Percentiles rank a stretch among this genome's conserved stretches.
Evolutionary conservation across 2,113 vertebrate genomes (phyloP).

Genomic region (Vulpes ferrilata): DNA sequence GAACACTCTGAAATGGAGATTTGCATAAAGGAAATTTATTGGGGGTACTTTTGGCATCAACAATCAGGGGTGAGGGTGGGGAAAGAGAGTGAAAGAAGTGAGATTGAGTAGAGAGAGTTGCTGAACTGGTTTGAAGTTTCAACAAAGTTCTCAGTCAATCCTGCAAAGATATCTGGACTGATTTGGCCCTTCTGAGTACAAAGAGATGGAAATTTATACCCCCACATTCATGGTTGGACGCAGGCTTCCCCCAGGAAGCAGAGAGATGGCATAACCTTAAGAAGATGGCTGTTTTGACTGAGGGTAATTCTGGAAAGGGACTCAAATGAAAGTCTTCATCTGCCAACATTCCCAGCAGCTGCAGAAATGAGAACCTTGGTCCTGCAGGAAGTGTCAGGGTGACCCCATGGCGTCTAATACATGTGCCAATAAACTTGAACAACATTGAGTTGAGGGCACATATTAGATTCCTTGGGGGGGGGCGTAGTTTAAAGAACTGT

Average conservation of each 20-base stretch:
- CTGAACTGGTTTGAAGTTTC: background rate
- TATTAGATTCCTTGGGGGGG: background rate
- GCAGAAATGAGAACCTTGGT: background rate
- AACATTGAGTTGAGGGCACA: background rate
- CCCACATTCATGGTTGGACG: background rate
- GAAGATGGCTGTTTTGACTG: background rate
- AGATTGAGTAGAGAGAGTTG: background rate
- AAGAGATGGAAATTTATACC: background rate
- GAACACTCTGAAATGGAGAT: slow-evolving; percentile 65
- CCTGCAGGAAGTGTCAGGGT: background rate
- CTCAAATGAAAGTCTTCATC: background rate
- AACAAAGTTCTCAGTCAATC: background rate
- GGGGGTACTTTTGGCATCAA: slow-evolving; percentile 5
- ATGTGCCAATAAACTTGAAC: background rate
- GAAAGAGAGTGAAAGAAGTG: background rate
- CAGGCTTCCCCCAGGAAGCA: background rate
- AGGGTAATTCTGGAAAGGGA: background rate
- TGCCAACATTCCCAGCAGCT: background rate
- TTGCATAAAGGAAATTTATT: background rate
- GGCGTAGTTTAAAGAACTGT: background rate
- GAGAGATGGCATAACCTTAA: background rate
- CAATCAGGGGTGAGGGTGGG: background rate
- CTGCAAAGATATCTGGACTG: background rate
- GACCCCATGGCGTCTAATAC: background rate
- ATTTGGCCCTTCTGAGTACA: background rate